Evolutionary conservation across 2,113 vertebrate species (phyloP).

Genomic region (Engystomops pustulosus): DNA sequence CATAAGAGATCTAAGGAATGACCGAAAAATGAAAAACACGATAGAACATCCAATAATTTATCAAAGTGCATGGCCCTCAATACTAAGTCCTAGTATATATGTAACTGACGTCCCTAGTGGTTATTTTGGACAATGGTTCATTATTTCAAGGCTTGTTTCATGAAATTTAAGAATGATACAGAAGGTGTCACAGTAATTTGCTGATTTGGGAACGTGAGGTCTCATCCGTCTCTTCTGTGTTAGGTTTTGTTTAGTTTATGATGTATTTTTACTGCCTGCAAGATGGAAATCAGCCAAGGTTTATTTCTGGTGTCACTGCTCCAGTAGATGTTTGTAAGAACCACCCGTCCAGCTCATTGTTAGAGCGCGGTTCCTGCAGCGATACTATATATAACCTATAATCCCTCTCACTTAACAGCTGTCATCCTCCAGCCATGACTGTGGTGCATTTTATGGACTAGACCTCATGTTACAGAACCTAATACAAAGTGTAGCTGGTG

Average conservation of each 20-base stretch:
- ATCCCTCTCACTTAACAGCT: conserved; percentile 34
- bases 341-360: conserved; percentile 7
- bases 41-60: too few species aligned
- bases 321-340: not conserved
- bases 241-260: conserved; percentile 5
- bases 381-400: conserved; percentile 22
- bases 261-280: conserved; percentile 11
- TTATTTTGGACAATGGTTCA: not conserved
- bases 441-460: not conserved
- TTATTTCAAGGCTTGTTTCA: not conserved
- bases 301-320: conserved; percentile 2
- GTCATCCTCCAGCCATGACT: not conserved
- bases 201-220: not conserved
- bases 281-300: conserved; percentile 10
- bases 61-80: too few species aligned
- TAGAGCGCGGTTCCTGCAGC: not conserved
- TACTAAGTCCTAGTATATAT: too few species aligned
- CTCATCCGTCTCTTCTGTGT: conserved; percentile 11
- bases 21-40: too few species aligned
- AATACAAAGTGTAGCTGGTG: not conserved
- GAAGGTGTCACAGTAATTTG: conserved; percentile 13
- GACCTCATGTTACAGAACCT: not conserved
- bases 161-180: conserved; percentile 22
- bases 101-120: not conserved
- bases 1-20: too few species aligned